Base-by-base conservation (phyloP, 2,797 vertebrate species). In the Crossoptilon crossoptilon region DNA sequence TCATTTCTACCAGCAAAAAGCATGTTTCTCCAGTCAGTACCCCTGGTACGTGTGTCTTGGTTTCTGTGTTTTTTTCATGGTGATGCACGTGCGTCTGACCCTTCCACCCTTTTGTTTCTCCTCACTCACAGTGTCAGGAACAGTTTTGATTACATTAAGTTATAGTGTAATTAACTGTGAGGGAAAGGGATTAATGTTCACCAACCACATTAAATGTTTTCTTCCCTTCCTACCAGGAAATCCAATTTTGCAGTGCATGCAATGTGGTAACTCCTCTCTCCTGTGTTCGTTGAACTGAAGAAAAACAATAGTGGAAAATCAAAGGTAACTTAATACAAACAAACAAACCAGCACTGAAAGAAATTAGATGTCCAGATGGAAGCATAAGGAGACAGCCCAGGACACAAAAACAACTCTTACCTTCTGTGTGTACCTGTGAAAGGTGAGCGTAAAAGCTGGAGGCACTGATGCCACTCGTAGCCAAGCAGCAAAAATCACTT, bases 381-480 rank as follows among this genome's bases (percentile, higher is more conserved):
- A 24, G 46, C 33, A 55, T 43, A 23, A 64, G 75, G 48, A 91
- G 14, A 44, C 31, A 75, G 60, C n/a, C 29, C 51, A 86, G 59
- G 87, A 88, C 18, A 68, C 80, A 68, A 74, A 79, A 11, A 7
- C 49, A 87, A 0, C 46, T 60, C 96, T 96, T 97, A 97, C 97
- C 97, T 96, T 94, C 79, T 43, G 59, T 2, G 2, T 58, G 48
- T 85, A 70, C 48, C 43, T 68, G 68, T 59, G 59, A 51, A 74
- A 84, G 74, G 68, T 49, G 69, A 92, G 41, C 3, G 66, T 48
- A 64, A 41, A 90, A 73, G 51, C 10, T 95, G 92, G 93, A 92
- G 74, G 81, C 33, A 19, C 33, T 48, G 46, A 69, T 11, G 27
- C 77, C 53, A 48, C 88, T 39, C 59, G 80, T 68, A 91, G 56